These are phyloP conservation scores for Papilio machaon DNA, from an alignment of 1,140 invertebrate species.

Conservation along the genomic window DNA sequence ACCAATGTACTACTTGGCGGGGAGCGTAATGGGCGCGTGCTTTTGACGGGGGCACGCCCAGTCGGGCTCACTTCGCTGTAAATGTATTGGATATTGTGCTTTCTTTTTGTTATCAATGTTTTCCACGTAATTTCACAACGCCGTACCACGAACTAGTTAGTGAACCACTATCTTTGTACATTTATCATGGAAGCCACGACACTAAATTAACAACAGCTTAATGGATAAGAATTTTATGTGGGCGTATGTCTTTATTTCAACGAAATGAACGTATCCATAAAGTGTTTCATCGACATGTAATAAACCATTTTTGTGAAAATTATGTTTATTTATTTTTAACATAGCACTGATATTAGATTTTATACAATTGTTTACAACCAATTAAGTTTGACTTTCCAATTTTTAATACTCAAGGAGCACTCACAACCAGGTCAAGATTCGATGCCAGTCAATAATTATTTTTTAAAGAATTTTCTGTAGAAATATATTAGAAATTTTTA, in stretches of 20 bases:
- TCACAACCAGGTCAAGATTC: neutral
- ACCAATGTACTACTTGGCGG: constrained; percentile 51
- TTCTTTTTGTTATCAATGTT: constrained; percentile 62
- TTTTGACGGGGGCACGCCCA: constrained; percentile 69
- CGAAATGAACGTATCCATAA: neutral
- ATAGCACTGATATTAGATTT: too few relatives aligned
- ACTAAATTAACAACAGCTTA: neutral
- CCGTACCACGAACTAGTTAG: constrained; percentile 42
- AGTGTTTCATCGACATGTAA: neutral
- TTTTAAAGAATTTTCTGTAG: neutral
- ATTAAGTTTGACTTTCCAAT: neutral
- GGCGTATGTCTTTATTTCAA: neutral
- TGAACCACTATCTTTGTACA: constrained; percentile 17
- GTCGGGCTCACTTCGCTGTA: constrained; percentile 53
- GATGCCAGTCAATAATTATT: neutral
- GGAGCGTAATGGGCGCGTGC: constrained; percentile 65
- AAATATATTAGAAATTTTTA: neutral
- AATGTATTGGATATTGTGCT: constrained; percentile 69
- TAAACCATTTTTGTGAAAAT: too few relatives aligned
- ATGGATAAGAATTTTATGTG: constrained; percentile 1
- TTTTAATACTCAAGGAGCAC: too few relatives aligned
- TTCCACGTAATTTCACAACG: constrained; percentile 55
- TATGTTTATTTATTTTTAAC: too few relatives aligned
- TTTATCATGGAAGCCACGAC: neutral
- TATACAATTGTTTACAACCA: neutral